Conservation (phyloP, 2,113 vertebrate species). For the Hiodon alosoides region DNA sequence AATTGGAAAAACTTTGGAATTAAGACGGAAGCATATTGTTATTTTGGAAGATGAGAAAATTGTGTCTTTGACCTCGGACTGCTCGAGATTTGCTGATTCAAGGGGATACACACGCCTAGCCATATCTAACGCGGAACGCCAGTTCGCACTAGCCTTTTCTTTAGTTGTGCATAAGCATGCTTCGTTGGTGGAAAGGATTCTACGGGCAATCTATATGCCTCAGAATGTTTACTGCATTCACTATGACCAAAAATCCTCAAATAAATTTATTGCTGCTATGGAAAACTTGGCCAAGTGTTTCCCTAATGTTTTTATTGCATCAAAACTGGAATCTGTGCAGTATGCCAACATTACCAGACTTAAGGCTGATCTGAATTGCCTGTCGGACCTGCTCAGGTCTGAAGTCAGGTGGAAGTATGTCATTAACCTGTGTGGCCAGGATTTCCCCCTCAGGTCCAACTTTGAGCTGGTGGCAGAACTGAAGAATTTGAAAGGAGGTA, state of each 20-base stretch:
- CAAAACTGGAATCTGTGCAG: conserved; percentile 77
- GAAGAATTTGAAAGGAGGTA: conserved; percentile 70
- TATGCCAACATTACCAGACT: conserved; percentile 85
- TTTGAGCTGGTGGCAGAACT: conserved; percentile 75
- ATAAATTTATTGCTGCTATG: conserved; percentile 71
- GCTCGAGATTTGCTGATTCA: conserved; percentile 56
- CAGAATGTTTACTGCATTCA: conserved; percentile 90
- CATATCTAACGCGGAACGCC: conserved; percentile 64
- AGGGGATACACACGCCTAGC: conserved; percentile 66
- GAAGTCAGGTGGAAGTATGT: conserved; percentile 78
- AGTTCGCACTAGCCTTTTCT: conserved; percentile 82
- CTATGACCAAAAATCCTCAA: conserved; percentile 78
- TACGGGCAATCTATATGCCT: conserved; percentile 72
- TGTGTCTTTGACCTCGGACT: conserved; percentile 62
- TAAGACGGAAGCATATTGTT: conserved; percentile 62
- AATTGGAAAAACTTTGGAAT: conserved; percentile 77
- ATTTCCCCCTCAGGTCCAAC: conserved; percentile 85
- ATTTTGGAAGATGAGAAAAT: conserved; percentile 75
- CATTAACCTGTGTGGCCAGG: conserved; percentile 90
- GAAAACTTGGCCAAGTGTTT: conserved; percentile 75
- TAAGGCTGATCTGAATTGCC: conserved; percentile 83
- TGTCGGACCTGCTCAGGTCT: conserved; percentile 76
- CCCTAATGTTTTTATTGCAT: conserved; percentile 80
- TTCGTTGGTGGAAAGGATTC: conserved; percentile 82
- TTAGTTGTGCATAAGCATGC: conserved; percentile 89